Percentiles rank a stretch among this genome's conserved stretches.
Evolutionary conservation across 2,113 vertebrate species (phyloP).

Genomic region (Planiliza haematocheilus): DNA sequence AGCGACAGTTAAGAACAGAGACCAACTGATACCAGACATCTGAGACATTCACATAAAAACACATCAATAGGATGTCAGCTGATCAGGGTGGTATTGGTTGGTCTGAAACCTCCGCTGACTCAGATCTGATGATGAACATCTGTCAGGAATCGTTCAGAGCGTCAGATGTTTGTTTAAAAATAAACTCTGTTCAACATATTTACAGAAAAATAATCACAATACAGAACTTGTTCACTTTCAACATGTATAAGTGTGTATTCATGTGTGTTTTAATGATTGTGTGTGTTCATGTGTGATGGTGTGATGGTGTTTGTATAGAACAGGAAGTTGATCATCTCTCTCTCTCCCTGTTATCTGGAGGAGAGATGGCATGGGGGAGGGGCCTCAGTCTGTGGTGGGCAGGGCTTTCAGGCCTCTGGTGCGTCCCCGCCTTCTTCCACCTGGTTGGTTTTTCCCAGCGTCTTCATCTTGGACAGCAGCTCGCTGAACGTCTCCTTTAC

Average conservation of each 20-base stretch:
- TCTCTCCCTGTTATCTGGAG: constrained; percentile 21
- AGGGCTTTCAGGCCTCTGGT: constrained; percentile 79
- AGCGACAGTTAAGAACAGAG: background rate
- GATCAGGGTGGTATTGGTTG: background rate
- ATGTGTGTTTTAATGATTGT: constrained; percentile 2
- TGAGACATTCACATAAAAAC: background rate
- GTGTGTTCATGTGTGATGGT: background rate
- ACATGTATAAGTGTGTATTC: constrained; percentile 24
- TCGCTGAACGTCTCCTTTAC: constrained; percentile 91
- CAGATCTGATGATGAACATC: background rate
- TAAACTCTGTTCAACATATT: constrained; percentile 71
- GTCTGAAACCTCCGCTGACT: too few species aligned
- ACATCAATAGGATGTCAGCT: background rate
- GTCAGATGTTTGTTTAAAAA: constrained; percentile 60
- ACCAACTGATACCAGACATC: background rate
- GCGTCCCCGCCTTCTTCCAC: constrained; percentile 87
- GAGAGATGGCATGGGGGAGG: constrained; percentile 4
- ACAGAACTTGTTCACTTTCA: constrained; percentile 51
- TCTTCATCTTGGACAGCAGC: constrained; percentile 85
- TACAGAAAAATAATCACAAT: constrained; percentile 64
- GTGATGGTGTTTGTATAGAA: constrained; percentile 16
- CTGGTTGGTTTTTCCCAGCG: constrained; percentile 88
- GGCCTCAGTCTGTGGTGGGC: constrained; percentile 58
- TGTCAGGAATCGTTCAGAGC: constrained; percentile 27
- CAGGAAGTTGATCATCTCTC: constrained; percentile 22